phyloP scores from a whole-genome alignment of 2,113 vertebrate genomes.

The Odocoileus hemionus region DNA sequence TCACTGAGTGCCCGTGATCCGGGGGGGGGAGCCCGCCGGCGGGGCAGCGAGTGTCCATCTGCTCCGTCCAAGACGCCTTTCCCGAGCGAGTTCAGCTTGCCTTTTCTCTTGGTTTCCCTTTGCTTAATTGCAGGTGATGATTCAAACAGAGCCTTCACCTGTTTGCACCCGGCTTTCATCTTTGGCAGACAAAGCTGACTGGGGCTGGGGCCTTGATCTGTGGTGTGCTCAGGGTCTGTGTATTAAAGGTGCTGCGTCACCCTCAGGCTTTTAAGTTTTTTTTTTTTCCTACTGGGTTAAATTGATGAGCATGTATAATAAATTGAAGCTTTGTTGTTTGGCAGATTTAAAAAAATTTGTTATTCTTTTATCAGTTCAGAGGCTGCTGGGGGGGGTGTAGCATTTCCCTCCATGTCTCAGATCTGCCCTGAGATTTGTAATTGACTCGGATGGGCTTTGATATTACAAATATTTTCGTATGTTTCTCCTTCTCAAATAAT shows the following conservation, averaged over 20 bases:
- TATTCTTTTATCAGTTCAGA: slow-evolving; percentile 72
- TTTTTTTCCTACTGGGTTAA: slow-evolving; percentile 68
- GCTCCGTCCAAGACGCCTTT: slow-evolving; percentile 73
- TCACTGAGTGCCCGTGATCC: slow-evolving; percentile 49
- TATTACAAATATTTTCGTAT: neutral
- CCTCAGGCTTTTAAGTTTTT: slow-evolving; percentile 81
- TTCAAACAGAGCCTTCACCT: slow-evolving; percentile 83
- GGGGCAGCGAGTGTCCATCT: slow-evolving; percentile 79
- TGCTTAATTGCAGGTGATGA: slow-evolving; percentile 86
- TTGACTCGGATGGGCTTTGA: slow-evolving; percentile 1
- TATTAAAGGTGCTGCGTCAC: slow-evolving; percentile 82
- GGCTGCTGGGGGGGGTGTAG: neutral
- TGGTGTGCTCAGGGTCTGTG: slow-evolving; percentile 76
- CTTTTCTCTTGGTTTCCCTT: slow-evolving; percentile 79
- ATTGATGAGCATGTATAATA: slow-evolving; percentile 82
- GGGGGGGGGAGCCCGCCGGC: slow-evolving; percentile 74
- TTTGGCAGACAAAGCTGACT: slow-evolving; percentile 83
- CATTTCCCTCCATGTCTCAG: neutral
- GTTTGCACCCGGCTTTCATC: slow-evolving; percentile 82
- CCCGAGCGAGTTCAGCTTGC: slow-evolving; percentile 78
- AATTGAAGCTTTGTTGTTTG: slow-evolving; percentile 85
- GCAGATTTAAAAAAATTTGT: slow-evolving; percentile 75
- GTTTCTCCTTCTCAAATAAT: neutral
- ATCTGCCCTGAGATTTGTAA: slow-evolving; percentile 56
- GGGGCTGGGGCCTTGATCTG: slow-evolving; percentile 83